Evolutionary conservation across 2,797 vertebrate genomes (phyloP).

Genomic region (Mormyrops attenuatus): DNA sequence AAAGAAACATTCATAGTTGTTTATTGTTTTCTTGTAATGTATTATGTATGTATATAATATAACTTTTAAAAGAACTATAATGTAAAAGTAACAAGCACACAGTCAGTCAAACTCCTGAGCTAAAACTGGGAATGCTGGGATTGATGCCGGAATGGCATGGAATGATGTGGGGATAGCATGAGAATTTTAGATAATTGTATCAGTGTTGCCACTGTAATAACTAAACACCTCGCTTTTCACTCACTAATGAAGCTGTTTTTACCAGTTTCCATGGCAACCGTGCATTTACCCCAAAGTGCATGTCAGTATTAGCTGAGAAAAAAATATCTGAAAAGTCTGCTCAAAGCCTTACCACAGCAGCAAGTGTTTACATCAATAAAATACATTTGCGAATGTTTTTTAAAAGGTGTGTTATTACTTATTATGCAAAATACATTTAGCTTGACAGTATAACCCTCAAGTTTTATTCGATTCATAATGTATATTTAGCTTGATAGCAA

Average conservation of each 20-base stretch:
- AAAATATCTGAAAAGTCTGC: neutral
- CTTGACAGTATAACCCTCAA: neutral
- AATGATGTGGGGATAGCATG: neutral
- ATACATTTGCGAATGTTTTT: neutral
- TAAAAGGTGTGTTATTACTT: neutral
- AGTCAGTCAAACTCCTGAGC: neutral
- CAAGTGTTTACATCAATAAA: neutral
- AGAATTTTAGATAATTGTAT: neutral
- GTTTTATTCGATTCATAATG: neutral
- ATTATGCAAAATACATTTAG: neutral
- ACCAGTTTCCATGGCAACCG: neutral
- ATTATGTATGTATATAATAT: neutral
- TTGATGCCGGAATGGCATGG: neutral
- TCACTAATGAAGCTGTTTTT: neutral
- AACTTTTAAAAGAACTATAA: neutral
- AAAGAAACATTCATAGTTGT: neutral
- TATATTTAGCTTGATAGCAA: neutral
- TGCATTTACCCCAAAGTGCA: neutral
- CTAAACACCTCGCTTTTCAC: neutral
- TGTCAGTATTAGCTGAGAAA: neutral
- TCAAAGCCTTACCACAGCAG: neutral
- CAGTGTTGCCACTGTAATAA: neutral
- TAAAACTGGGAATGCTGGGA: neutral
- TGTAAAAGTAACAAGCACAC: neutral
- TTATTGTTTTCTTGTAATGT: neutral